Evolutionary conservation across 2,113 vertebrate genomes (phyloP).

Genomic region (Gambusia affinis): DNA sequence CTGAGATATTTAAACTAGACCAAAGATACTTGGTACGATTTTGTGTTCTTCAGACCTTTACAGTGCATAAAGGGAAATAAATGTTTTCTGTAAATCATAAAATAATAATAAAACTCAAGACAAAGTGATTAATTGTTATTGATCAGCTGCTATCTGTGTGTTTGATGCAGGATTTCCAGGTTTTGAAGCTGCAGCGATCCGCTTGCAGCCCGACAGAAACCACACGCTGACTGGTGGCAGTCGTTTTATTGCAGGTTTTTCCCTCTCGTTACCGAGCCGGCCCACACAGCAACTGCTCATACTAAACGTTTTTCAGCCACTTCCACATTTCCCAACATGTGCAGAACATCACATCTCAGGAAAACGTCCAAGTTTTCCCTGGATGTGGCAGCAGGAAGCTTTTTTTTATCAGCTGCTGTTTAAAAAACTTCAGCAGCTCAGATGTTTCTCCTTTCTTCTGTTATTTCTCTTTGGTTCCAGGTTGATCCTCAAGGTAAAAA

Average conservation of each 20-base stretch:
- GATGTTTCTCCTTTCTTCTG: not conserved
- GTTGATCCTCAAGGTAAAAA: not conserved
- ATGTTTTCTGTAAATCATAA: not conserved
- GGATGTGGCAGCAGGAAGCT: not conserved
- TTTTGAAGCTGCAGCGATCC: not conserved
- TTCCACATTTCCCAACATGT: slow-evolving; percentile 4
- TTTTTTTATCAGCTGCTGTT: not conserved
- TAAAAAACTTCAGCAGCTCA: not conserved
- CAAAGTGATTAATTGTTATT: too few species aligned
- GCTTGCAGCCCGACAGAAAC: not conserved
- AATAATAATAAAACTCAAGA: not conserved
- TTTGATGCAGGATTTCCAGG: not conserved
- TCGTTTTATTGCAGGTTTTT: not conserved
- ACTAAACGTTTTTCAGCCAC: not conserved
- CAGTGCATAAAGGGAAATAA: not conserved
- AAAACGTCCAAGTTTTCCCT: not conserved
- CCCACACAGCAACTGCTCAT: not conserved
- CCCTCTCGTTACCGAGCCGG: not conserved
- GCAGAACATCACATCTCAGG: not conserved
- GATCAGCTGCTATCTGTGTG: not conserved
- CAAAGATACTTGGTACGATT: not conserved
- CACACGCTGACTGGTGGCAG: not conserved
- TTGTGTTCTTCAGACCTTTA: not conserved
- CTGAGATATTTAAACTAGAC: too few species aligned
- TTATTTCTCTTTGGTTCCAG: not conserved